Evolutionary conservation across 2,113 vertebrate species (phyloP).

Genomic region (Myrmecophaga tridactyla): DNA sequence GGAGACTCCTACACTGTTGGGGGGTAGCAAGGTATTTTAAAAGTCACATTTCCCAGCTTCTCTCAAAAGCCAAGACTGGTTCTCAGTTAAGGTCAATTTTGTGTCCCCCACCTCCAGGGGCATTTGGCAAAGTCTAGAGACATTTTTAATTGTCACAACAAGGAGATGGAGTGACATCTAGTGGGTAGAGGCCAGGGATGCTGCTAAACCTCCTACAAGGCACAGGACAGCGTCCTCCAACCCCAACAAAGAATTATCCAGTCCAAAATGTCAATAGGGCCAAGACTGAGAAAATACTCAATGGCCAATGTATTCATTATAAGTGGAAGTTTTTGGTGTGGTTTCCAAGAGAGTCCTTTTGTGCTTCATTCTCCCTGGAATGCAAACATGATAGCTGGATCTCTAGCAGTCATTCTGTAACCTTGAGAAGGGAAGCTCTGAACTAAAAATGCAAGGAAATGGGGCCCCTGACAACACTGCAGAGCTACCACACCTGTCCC

Average conservation of each 20-base stretch:
- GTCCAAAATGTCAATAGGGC: too few species aligned
- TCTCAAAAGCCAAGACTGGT: background rate
- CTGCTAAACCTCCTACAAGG: too few species aligned
- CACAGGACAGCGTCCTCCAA: too few species aligned
- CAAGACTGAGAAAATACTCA: too few species aligned
- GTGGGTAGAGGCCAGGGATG: too few species aligned
- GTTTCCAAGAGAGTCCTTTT: background rate
- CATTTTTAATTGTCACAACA: too few species aligned
- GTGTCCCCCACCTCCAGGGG: background rate
- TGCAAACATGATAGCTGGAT: too few species aligned
- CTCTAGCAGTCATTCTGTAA: background rate
- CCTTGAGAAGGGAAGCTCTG: background rate
- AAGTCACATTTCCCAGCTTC: background rate
- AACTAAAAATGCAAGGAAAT: background rate
- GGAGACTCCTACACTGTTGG: background rate
- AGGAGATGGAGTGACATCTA: too few species aligned
- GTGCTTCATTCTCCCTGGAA: background rate
- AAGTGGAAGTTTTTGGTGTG: background rate
- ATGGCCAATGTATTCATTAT: too few species aligned
- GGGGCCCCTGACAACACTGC: background rate
- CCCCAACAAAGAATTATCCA: too few species aligned
- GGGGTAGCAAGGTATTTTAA: background rate
- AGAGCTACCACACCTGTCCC: background rate
- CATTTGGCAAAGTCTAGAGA: too few species aligned
- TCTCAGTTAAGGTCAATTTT: background rate